These are phyloP conservation scores for Onchidella celtica DNA, from an alignment of 2,888 invertebrate genomes.

Conservation along the genomic window DNA sequence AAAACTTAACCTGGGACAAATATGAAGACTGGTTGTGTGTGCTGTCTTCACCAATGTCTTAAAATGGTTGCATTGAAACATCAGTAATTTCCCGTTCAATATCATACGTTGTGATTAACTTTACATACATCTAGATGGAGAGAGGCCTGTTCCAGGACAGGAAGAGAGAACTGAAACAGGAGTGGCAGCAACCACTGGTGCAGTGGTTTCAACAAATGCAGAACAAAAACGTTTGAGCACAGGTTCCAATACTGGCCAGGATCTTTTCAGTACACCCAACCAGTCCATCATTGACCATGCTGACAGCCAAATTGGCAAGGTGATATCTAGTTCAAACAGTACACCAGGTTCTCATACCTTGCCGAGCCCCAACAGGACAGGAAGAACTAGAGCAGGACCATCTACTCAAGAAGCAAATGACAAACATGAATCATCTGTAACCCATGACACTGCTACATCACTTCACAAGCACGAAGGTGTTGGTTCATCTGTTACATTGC, in stretches of 20 bases:
- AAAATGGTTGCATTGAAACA: no score
- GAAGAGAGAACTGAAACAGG: not conserved
- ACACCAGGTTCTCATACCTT: conserved; percentile 48
- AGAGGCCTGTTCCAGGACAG: not conserved
- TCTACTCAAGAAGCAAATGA: not conserved
- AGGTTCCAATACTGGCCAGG: conserved; percentile 44
- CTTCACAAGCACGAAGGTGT: no score
- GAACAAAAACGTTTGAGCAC: conserved; percentile 23
- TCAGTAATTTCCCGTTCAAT: no score
- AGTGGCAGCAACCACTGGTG: not conserved
- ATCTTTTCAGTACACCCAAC: conserved; percentile 51
- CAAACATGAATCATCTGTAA: not conserved
- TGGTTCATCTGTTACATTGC: no score
- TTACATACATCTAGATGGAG: conserved; percentile 18
- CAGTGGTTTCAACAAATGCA: not conserved
- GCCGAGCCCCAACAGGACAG: conserved; percentile 40
- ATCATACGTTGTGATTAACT: no score
- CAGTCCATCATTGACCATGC: conserved; percentile 54
- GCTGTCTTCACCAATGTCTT: no score
- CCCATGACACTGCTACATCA: not conserved
- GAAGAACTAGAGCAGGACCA: not conserved
- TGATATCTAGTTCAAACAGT: conserved; percentile 53
- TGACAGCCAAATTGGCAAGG: conserved; percentile 54
- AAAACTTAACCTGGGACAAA: no score
- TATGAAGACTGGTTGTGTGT: no score